Evolutionary conservation across 2,797 vertebrate species (phyloP).

Genomic region (Cetoscarus ocellatus): DNA sequence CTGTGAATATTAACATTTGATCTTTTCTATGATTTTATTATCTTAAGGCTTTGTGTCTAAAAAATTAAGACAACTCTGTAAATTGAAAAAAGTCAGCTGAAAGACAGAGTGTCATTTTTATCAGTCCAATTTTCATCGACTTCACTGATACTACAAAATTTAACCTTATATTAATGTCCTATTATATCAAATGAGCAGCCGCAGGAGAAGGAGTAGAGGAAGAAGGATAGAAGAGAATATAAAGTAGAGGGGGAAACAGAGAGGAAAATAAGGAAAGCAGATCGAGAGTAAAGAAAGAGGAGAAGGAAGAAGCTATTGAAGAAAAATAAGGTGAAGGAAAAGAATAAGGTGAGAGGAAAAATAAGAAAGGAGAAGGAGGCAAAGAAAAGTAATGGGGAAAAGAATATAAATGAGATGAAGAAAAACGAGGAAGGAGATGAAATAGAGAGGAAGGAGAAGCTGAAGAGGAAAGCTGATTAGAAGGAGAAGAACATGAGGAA

Average conservation of each 20-base stretch:
- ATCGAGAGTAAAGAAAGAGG: neutral
- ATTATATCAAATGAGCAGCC: no score
- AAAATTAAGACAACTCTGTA: conserved; percentile 10
- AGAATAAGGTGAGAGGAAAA: neutral
- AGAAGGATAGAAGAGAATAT: no score
- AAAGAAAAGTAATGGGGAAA: neutral
- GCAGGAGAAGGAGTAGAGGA: no score
- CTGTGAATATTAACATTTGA: conserved; percentile 16
- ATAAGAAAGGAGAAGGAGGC: neutral
- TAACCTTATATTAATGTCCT: neutral
- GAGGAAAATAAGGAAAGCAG: neutral
- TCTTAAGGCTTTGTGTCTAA: neutral
- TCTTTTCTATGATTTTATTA: conserved; percentile 10
- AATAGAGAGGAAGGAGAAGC: neutral
- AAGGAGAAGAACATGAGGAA: neutral
- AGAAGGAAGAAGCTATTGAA: neutral
- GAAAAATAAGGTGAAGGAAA: neutral
- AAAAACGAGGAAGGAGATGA: no score
- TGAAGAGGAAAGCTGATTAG: neutral
- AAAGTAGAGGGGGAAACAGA: neutral
- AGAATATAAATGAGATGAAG: neutral
- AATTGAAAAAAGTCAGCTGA: neutral
- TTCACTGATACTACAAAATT: conserved; percentile 2
- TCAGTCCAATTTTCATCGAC: neutral
- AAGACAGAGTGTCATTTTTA: no score